Conservation (phyloP, 1,140 invertebrate genomes). For the Globodera rostochiensis region DNA sequence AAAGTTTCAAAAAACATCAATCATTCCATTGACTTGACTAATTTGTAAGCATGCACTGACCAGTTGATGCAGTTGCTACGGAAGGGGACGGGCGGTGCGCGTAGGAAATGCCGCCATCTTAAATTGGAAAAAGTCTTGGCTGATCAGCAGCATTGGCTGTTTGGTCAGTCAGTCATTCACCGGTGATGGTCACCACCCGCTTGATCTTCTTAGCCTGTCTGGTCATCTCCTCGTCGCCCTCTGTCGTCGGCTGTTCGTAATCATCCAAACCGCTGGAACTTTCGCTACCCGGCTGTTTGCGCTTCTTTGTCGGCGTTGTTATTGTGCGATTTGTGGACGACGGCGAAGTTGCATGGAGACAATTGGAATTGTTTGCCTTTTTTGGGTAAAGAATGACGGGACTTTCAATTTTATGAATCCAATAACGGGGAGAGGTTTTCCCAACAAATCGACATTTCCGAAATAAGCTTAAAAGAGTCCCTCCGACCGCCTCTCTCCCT, state of each 20-base stretch:
- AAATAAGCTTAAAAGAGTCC: not conserved
- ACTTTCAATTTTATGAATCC: too few species aligned
- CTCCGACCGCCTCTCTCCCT: not conserved
- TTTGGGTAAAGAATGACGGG: not conserved
- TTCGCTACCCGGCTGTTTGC: not conserved
- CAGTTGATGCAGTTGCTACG: not conserved
- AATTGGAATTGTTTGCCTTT: not conserved
- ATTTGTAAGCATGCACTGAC: too few species aligned
- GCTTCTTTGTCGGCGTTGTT: constrained; percentile 7
- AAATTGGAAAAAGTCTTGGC: not conserved
- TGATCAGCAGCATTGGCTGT: constrained; percentile 7
- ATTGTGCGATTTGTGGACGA: not conserved
- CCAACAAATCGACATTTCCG: not conserved
- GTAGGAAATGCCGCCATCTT: not conserved
- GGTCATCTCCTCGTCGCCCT: not conserved
- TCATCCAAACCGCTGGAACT: not conserved
- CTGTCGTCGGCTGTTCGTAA: not conserved
- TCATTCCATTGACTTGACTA: too few species aligned
- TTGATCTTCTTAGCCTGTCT: constrained; percentile 2
- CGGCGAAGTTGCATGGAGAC: not conserved
- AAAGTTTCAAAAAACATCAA: not conserved
- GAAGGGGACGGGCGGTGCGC: not conserved
- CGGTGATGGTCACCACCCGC: not conserved
- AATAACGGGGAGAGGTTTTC: not conserved
- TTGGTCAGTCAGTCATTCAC: not conserved